Evolutionary conservation across 2,888 invertebrate genomes (phyloP).

Genomic region (Agrochola lychnidis): DNA sequence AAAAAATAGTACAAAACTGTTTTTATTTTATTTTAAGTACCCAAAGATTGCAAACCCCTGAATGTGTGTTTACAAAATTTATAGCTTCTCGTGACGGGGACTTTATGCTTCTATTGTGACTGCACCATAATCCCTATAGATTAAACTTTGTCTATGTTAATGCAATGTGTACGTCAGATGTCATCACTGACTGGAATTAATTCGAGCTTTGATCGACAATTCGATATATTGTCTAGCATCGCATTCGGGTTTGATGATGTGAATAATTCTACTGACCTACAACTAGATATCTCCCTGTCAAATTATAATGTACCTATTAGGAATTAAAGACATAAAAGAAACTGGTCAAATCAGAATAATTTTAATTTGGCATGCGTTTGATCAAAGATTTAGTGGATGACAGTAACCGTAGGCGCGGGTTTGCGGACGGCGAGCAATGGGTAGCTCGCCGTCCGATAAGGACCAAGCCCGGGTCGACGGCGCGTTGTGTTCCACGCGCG

Average conservation of each 20-base stretch:
- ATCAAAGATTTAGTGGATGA: background rate
- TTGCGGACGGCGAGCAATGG: too few relatives aligned
- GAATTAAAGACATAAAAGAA: background rate
- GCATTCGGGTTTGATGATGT: slow-evolving; percentile 18
- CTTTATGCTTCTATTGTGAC: background rate
- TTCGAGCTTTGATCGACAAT: slow-evolving; percentile 50
- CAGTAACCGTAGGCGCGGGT: too few relatives aligned
- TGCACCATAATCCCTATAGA: background rate
- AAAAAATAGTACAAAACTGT: too few relatives aligned
- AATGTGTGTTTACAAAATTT: too few relatives aligned
- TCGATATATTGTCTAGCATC: slow-evolving; percentile 35
- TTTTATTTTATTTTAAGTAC: too few relatives aligned
- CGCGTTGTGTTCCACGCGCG: too few relatives aligned
- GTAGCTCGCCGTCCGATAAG: too few relatives aligned
- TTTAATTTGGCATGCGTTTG: background rate
- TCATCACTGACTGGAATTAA: slow-evolving; percentile 55
- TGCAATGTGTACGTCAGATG: slow-evolving; percentile 15
- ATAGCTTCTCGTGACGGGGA: too few relatives aligned
- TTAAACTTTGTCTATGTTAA: slow-evolving; percentile 18
- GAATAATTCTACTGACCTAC: slow-evolving; percentile 11
- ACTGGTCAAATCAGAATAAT: background rate
- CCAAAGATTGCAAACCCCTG: too few relatives aligned
- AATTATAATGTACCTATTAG: too few relatives aligned
- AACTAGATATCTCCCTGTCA: background rate
- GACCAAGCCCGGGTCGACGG: too few relatives aligned